A percentile compares a stretch with the other conserved stretches of the same genome.
Conservation (phyloP, 2,113 vertebrate genomes). For the Percopsis transmontana region DNA sequence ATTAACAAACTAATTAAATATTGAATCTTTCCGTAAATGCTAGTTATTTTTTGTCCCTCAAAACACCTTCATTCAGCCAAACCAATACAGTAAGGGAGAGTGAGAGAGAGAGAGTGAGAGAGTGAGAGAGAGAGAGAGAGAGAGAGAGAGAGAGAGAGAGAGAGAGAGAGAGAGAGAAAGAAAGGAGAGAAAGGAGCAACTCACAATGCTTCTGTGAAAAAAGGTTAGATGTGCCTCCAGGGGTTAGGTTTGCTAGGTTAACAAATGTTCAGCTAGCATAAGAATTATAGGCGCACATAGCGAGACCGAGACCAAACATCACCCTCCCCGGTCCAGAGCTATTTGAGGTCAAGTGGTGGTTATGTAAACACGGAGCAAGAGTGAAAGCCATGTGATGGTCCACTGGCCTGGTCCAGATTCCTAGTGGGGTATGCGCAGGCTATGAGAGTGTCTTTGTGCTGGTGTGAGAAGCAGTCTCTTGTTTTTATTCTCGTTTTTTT, state of each 20-base stretch:
- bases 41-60: too few species aligned
- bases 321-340: slow-evolving; percentile 9
- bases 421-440: slow-evolving; percentile 42
- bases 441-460: slow-evolving; percentile 69
- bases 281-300: slow-evolving; percentile 18
- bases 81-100: background rate
- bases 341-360: slow-evolving; percentile 56
- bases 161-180: background rate
- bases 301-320: slow-evolving; percentile 16
- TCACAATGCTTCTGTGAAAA: background rate
- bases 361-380: slow-evolving; percentile 52
- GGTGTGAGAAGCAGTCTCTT: slow-evolving; percentile 66
- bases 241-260: slow-evolving; percentile 34
- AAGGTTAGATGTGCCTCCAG: slow-evolving; percentile 4
- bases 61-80: too few species aligned
- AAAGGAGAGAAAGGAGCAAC: background rate
- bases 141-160: background rate
- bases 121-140: slow-evolving; percentile 1
- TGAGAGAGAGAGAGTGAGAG: background rate
- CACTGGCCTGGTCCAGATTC: slow-evolving; percentile 43
- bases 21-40: too few species aligned
- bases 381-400: slow-evolving; percentile 26
- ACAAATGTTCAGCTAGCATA: slow-evolving; percentile 20
- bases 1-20: background rate
- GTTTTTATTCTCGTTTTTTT: slow-evolving; percentile 47